Percentiles rank a stretch among this genome's conserved stretches.
Conservation (phyloP, 1,140 invertebrate genomes). For the Orius laevigatus region DNA sequence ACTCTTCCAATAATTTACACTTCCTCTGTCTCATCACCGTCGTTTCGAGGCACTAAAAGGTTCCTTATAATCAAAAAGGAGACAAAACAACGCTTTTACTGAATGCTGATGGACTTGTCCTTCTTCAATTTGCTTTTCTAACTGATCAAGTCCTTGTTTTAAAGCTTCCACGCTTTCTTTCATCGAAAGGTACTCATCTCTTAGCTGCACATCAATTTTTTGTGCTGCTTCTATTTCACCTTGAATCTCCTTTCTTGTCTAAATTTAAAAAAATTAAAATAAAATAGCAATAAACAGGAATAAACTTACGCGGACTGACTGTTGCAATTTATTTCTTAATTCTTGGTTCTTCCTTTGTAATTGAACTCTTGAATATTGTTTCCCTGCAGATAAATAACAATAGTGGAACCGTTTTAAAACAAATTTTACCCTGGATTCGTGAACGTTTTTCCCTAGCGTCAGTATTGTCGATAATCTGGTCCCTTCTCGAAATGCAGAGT, state of each 20-base stretch:
- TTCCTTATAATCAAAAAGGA: neutral
- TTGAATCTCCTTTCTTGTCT: neutral
- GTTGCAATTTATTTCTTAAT: conserved; percentile 35
- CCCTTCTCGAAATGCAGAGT: conserved; percentile 50
- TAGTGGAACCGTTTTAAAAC: conserved; percentile 25
- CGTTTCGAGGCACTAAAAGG: conserved; percentile 37
- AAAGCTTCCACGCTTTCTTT: neutral
- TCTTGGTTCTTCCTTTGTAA: conserved; percentile 34
- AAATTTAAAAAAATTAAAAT: neutral
- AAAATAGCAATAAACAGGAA: neutral
- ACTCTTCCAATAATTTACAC: conserved; percentile 33
- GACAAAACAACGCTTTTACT: conserved; percentile 13
- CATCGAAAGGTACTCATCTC: neutral
- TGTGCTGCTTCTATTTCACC: conserved; percentile 17
- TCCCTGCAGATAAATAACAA: conserved; percentile 20
- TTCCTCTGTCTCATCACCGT: conserved; percentile 41
- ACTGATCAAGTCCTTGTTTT: conserved; percentile 5
- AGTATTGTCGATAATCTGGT: conserved; percentile 41
- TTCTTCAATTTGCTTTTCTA: conserved; percentile 22
- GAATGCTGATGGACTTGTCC: conserved; percentile 20
- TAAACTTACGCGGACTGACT: conserved; percentile 31
- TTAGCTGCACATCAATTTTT: conserved; percentile 13
- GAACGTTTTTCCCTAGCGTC: conserved; percentile 35
- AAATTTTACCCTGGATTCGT: conserved; percentile 20
- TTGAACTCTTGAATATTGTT: conserved; percentile 24